Evolutionary conservation across 2,797 vertebrate genomes (phyloP).

Genomic region (Phalloptychus januarius): DNA sequence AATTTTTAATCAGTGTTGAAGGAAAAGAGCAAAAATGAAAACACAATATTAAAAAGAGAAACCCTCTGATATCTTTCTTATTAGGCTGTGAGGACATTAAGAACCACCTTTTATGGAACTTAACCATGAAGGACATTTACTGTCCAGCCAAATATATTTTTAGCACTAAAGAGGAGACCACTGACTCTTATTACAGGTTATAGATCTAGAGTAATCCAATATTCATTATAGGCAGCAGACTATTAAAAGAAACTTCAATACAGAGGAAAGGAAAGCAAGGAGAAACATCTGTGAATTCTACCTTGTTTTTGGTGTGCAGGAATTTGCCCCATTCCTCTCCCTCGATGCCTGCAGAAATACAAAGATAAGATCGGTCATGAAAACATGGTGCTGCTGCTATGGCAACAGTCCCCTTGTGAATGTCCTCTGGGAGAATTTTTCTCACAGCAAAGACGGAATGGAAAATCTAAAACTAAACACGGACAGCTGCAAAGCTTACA

Average conservation of each 20-base stretch:
- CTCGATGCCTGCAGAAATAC: slow-evolving; percentile 85
- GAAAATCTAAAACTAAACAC: slow-evolving; percentile 44
- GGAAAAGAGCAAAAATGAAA: neutral
- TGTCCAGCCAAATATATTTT: slow-evolving; percentile 38
- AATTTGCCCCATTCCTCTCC: slow-evolving; percentile 99
- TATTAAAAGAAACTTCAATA: neutral
- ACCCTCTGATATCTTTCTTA: slow-evolving; percentile 7
- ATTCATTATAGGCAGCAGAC: slow-evolving; percentile 16
- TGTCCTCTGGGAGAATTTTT: slow-evolving; percentile 45
- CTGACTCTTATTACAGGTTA: slow-evolving; percentile 24
- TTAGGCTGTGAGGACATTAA: slow-evolving; percentile 7
- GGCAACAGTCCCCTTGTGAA: slow-evolving; percentile 28
- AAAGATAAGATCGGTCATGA: slow-evolving; percentile 37
- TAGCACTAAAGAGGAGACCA: slow-evolving; percentile 20
- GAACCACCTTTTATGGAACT: slow-evolving; percentile 7
- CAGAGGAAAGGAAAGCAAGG: neutral
- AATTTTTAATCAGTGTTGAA: neutral
- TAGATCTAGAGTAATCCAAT: slow-evolving; percentile 22
- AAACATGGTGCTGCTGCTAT: slow-evolving; percentile 36
- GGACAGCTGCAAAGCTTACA: slow-evolving; percentile 32
- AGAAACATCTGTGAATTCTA: slow-evolving; percentile 57
- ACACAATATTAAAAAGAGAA: neutral
- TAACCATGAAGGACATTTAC: slow-evolving; percentile 24
- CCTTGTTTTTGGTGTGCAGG: slow-evolving; percentile 98
- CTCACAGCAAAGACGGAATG: slow-evolving; percentile 35